phyloP scores from a whole-genome alignment of 2,888 invertebrate genomes.

The Therioaphis trifolii region DNA sequence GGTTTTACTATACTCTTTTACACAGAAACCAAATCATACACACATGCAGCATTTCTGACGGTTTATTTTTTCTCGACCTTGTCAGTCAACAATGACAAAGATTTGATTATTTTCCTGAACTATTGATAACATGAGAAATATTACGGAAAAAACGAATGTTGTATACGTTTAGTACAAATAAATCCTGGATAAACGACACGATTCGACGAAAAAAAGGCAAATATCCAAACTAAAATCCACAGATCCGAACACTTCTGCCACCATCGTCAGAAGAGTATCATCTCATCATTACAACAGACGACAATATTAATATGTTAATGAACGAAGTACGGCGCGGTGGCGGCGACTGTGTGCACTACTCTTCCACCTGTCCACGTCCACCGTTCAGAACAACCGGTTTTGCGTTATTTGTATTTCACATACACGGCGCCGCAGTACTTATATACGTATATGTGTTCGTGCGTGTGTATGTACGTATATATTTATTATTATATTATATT shows the following conservation, averaged over 20 bases:
- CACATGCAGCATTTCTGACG: background rate
- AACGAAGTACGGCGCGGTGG: background rate
- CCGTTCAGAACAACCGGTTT: conserved; percentile 37
- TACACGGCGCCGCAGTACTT: conserved; percentile 2
- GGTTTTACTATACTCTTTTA: background rate
- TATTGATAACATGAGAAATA: too few species aligned
- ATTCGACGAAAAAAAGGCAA: background rate
- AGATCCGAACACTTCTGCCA: background rate
- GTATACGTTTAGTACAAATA: background rate
- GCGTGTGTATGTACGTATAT: background rate
- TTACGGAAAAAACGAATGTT: background rate
- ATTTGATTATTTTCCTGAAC: background rate
- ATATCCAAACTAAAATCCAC: background rate
- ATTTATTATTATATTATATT: conserved; percentile 33
- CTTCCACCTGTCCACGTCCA: background rate
- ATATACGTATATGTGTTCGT: background rate
- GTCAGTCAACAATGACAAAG: background rate
- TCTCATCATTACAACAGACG: background rate
- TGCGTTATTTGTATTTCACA: conserved; percentile 53
- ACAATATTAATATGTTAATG: conserved; percentile 42
- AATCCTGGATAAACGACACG: too few species aligned
- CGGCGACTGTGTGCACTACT: background rate
- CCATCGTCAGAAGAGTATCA: background rate
- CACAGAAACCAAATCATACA: background rate
- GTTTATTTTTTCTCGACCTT: background rate